Evolutionary conservation across 2,797 vertebrate genomes (phyloP).

Genomic region (Mus minutoides): DNA sequence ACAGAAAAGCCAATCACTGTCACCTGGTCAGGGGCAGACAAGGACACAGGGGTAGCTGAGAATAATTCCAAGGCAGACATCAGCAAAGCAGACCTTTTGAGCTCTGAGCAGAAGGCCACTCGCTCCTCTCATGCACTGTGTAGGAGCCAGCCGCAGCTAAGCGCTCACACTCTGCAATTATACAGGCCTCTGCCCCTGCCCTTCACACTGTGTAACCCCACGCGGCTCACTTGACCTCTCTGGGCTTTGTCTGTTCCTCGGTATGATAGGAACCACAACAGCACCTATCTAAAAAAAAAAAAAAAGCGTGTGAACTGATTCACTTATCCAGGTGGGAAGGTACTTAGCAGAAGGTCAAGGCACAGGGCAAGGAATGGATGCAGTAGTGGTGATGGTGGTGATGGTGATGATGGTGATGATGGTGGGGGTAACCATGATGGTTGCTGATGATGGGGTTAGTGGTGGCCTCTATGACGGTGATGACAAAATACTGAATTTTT

Average conservation of each 20-base stretch:
- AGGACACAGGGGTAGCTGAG: neutral
- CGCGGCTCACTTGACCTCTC: neutral
- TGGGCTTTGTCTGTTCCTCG: neutral
- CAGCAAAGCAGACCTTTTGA: neutral
- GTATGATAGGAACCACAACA: neutral
- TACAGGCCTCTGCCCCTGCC: neutral
- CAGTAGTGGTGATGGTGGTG: neutral
- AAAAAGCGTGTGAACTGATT: neutral
- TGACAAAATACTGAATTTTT: neutral
- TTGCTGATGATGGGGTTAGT: neutral
- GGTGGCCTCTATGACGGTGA: neutral
- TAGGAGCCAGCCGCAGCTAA: neutral
- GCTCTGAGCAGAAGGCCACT: neutral
- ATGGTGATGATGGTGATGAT: neutral
- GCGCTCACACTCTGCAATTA: neutral
- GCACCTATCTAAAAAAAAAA: neutral
- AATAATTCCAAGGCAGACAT: neutral
- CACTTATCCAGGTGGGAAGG: neutral
- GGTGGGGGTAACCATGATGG: too few relatives aligned
- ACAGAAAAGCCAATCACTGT: neutral
- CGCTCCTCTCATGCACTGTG: too few relatives aligned
- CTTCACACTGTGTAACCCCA: neutral
- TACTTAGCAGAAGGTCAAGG: neutral
- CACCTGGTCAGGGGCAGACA: neutral
- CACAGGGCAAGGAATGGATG: neutral